A percentile compares a stretch with the other conserved stretches of the same genome.
phyloP scores from a whole-genome alignment of 2,888 invertebrate species.

The Scaptomyza reducta region DNA sequence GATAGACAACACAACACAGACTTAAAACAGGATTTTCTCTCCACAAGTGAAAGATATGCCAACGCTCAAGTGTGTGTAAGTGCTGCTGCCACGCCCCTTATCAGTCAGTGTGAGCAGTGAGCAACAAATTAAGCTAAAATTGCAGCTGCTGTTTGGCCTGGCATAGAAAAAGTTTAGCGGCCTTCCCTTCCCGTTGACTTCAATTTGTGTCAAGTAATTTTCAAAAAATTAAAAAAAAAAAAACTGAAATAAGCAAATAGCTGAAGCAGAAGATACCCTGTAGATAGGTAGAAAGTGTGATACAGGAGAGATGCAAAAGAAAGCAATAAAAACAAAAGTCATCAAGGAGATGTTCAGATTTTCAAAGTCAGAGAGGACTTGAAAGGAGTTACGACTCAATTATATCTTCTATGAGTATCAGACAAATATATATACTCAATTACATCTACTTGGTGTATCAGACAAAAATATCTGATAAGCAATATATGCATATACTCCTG shows the following conservation, averaged over 20 bases:
- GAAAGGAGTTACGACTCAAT: too few species aligned
- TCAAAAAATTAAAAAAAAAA: conserved; percentile 8
- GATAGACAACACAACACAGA: conserved; percentile 59
- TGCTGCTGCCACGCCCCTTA: conserved; percentile 53
- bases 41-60: conserved; percentile 16
- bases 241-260: conserved; percentile 11
- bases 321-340: too few species aligned
- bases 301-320: neutral
- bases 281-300: neutral
- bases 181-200: conserved; percentile 46
- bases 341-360: too few species aligned
- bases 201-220: conserved; percentile 75
- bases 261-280: neutral
- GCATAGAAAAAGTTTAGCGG: conserved; percentile 66
- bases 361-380: too few species aligned
- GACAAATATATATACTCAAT: too few species aligned
- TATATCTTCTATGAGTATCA: too few species aligned
- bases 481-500: too few species aligned
- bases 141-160: conserved; percentile 49
- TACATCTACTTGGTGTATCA: too few species aligned
- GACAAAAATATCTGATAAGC: too few species aligned
- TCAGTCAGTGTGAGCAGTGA: conserved; percentile 44
- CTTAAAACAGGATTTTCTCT: conserved; percentile 60
- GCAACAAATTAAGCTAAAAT: conserved; percentile 66
- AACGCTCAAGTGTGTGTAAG: conserved; percentile 20